phyloP scores from a whole-genome alignment of 2,797 vertebrate genomes.

The Dendrocincla tyrannina region DNA sequence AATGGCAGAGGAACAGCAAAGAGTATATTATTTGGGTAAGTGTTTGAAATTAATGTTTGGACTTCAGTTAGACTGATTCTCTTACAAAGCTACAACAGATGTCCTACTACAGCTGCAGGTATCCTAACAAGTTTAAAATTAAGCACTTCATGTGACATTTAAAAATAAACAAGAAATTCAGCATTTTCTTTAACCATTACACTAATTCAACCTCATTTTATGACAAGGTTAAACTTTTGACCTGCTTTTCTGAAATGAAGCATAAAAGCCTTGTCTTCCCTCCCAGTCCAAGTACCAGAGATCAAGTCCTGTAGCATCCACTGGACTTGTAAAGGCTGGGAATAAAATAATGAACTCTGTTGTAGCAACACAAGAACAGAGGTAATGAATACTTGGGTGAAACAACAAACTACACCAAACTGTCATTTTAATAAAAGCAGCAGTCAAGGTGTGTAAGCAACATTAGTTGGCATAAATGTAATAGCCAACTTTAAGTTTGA shows the following conservation, averaged over 20 bases:
- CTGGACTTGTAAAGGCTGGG: not conserved
- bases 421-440: not conserved
- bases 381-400: not conserved
- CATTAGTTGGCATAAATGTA: not conserved
- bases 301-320: not conserved
- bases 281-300: not conserved
- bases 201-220: not conserved
- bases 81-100: not conserved
- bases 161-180: not conserved
- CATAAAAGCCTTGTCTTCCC: not conserved
- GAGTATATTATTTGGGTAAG: not conserved
- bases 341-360: not conserved
- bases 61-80: not conserved
- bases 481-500: not conserved
- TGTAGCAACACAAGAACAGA: not conserved
- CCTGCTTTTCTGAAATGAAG: not conserved
- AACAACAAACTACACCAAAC: not conserved
- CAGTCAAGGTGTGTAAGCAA: not conserved
- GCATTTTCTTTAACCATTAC: not conserved
- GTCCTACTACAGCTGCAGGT: not conserved
- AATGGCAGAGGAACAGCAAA: not conserved
- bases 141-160: not conserved
- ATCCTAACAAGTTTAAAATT: not conserved
- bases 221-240: not conserved
- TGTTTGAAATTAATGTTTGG: not conserved